A percentile compares a stretch with the other conserved stretches of the same genome.
These are phyloP conservation scores for Parnassius mnemosyne DNA, from an alignment of 2,888 invertebrate species.

Conservation along the genomic window DNA sequence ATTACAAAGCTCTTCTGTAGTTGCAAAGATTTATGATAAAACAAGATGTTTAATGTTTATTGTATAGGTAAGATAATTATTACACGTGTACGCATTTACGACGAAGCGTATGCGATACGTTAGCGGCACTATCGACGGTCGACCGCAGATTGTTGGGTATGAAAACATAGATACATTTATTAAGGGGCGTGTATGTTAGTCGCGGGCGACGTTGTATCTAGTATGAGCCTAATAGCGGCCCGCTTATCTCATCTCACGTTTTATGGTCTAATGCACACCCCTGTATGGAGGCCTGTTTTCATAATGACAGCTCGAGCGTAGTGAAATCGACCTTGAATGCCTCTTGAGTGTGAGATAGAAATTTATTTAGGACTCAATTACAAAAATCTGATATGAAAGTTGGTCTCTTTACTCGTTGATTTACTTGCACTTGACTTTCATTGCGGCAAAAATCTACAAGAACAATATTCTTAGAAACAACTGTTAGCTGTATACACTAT, in stretches of 20 bases:
- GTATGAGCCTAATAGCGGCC: constrained; percentile 14
- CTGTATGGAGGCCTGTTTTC: constrained; percentile 19
- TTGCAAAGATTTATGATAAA: background rate
- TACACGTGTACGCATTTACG: constrained; percentile 16
- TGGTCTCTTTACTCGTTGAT: background rate
- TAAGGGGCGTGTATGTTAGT: constrained; percentile 12
- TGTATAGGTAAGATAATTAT: constrained; percentile 12
- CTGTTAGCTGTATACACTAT: no score
- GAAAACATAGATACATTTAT: constrained; percentile 20
- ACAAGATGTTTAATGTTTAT: constrained; percentile 13
- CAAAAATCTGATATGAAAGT: constrained; percentile 14
- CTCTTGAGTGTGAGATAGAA: constrained; percentile 22
- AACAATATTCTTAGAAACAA: no score
- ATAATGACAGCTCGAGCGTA: constrained; percentile 24
- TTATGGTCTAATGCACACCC: constrained; percentile 37
- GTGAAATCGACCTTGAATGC: constrained; percentile 27
- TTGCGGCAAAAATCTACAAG: no score
- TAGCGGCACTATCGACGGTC: constrained; percentile 4
- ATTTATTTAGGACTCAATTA: constrained; percentile 24
- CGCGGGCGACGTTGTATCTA: constrained; percentile 9
- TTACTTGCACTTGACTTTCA: no score
- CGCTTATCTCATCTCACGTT: constrained; percentile 26
- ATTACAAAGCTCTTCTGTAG: no score
- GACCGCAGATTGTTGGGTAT: constrained; percentile 8
- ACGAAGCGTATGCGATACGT: constrained; percentile 18